Conservation (phyloP, 2,113 vertebrate species). For the Antennarius striatus region DNA sequence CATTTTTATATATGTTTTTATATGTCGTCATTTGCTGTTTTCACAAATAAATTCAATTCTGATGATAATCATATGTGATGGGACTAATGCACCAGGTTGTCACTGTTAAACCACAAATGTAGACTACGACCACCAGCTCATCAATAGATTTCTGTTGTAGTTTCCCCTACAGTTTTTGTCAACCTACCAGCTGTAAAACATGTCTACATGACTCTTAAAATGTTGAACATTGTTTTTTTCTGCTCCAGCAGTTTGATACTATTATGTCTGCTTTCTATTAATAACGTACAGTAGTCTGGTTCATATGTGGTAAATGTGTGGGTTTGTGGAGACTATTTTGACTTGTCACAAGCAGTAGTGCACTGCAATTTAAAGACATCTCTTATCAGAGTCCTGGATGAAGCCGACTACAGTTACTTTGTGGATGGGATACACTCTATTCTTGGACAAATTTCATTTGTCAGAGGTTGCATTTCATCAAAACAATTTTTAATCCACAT, state of each 20-base stretch:
- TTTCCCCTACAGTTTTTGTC: not conserved
- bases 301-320: slow-evolving; percentile 8
- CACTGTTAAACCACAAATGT: too few relatives aligned
- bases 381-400: not conserved
- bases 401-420: not conserved
- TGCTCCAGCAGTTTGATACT: not conserved
- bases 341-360: not conserved
- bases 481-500: too few relatives aligned
- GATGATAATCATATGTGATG: not conserved
- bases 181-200: not conserved
- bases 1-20: not conserved
- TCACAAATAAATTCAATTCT: not conserved
- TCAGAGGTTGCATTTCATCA: too few relatives aligned
- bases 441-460: too few relatives aligned
- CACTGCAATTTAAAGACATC: not conserved
- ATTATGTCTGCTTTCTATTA: slow-evolving; percentile 5
- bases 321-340: slow-evolving; percentile 7
- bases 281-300: not conserved
- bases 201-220: not conserved
- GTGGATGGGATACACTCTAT: not conserved
- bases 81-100: too few relatives aligned
- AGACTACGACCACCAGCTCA: too few relatives aligned
- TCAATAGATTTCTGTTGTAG: not conserved
- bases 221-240: not conserved
- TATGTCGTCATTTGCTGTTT: slow-evolving; percentile 10